Evolutionary conservation across 2,888 invertebrate species (phyloP), one percentile per base, ranked within the genome.

Genomic region (Sclerodermus sp.): DNA sequence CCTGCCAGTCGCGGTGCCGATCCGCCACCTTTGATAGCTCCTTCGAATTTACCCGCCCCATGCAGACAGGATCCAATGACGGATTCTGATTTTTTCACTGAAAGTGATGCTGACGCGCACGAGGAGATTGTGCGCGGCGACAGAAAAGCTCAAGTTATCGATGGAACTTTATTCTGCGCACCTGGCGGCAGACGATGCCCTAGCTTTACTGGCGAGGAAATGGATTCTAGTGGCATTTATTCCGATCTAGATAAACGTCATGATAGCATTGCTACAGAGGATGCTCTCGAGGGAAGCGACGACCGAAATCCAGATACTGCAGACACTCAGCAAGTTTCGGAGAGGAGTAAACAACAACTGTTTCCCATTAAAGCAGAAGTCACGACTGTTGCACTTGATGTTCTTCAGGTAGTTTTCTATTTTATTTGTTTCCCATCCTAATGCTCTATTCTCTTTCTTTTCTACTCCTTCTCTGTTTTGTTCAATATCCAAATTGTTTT

Each of bases 171-270:
- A n/a, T 93, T 93, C 73, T 91, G 91, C 14, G 71, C 74, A 5
- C 74, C 78, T 0, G 73, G 70, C 4, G 76, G 74, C 10, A 66
- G 74, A 23, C 61, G 72, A 38, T 78, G 76, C 47, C 77, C 77
- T 8, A 77, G 76, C 50, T 78, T 78, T 52, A 74, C 76, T 36
- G 74, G 83, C 57, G 91, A 92, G 75, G 92, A 92, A 68, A 93
- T 93, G 93, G 93, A 93, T 73, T 93, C 92, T 0, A 92, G 92
- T 70, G 93, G 93, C 0, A 88, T 93, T 42, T 93, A 91, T 70
- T 93, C 93, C 1, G 93, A 93, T 74, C 85, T 91, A 55, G 92
- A 92, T 74, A 89, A 88, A 65, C 84, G 86, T 38, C 86, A 86
- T 47, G 89, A 89, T 64, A 72, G 77, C 5, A 78, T 80, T 2